Base-by-base conservation (phyloP, 2,888 invertebrate genomes). In the Thalpophila matura region DNA sequence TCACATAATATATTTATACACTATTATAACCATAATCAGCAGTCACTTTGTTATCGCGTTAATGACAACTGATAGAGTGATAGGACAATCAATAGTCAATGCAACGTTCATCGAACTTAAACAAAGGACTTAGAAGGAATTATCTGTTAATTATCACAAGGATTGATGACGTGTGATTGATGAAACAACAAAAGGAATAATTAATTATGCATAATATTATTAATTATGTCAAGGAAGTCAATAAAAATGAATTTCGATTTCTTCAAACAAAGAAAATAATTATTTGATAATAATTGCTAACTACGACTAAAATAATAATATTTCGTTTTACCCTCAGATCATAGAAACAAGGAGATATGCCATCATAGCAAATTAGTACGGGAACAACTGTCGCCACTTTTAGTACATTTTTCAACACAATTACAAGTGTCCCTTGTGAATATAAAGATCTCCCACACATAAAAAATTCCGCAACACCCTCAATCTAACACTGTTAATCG, bases 21-120 rank as follows among this genome's bases (percentile, higher is more conserved):
- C n/a, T 14, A 57, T 74, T 60, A 49, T 54, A 43, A 37, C 31
- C 33, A 53, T 46, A n/a, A 62, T 57, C 56, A 22, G 54, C 29
- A 63, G 74, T 76, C 62, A 20, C 29, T 20, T 12, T 5, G 31
- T 38, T 74, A 74, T 77, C 77, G 3, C 49, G 37, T 33, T 61
- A 71, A 77, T 79, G 74, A 67, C 51, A 40, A 20, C 20, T 50
- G 71, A 69, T 75, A 66, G 16, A 14, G 4, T 37, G 64, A 60
- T 71, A 55, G 0, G 4, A 62, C 58, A 70, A 73, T 75, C 69
- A 42, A 74, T 71, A 54, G 60, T 37, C 56, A 46, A 58, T 57
- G 42, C 61, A 27, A 26, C 50, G 65, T 56, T 63, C 67, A 74
- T 54, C 73, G 72, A 70, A 72, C 72, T 61, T 33, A 26, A 45